Evolutionary conservation across 53 echinoderm and acorn worm genomes (phyloP), one percentile per base, ranked within the genome.

Genomic region (Echinarachnius parma): DNA sequence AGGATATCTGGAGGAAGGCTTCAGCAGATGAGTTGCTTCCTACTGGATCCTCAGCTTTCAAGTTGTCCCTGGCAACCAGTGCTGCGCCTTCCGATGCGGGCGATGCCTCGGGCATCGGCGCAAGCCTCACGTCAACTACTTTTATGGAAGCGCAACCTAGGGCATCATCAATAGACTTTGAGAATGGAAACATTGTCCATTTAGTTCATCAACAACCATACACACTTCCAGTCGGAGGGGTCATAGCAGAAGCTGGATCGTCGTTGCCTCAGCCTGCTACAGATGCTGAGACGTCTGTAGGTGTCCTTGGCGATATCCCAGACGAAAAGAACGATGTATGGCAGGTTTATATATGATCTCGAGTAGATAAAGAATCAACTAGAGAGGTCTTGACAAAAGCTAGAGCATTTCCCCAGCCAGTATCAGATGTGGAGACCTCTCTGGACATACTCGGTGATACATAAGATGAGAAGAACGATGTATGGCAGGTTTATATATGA

Each of bases 161-260:
- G n/a, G n/a, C n/a, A n/a, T 34, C 68, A 19, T 23, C 34, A 0
- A 25, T 72, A 26, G 74, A 72, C 44, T 39, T 72, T 35, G 74
- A 72, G 55, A 72, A 72, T 57, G 74, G 74, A 2, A 72, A 72
- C 58, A 72, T 72, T 55, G 74, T 57, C 22, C 74, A 72, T 37
- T n/a, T 72, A 25, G n/a, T n/a, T n/a, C n/a, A n/a, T n/a, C n/a
- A n/a, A n/a, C n/a, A n/a, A n/a, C n/a, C n/a, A n/a, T n/a, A n/a
- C n/a, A n/a, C n/a, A n/a, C n/a, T n/a, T n/a, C n/a, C n/a, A n/a
- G n/a, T n/a, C n/a, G n/a, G n/a, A n/a, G n/a, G n/a, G n/a, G n/a
- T n/a, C n/a, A n/a, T n/a, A n/a, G n/a, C n/a, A n/a, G n/a, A n/a
- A n/a, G n/a, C n/a, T n/a, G n/a, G n/a, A n/a, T 56, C 56, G 56